Evolutionary conservation across 2,113 vertebrate species (phyloP).

Genomic region (Falcunculus frontatus): DNA sequence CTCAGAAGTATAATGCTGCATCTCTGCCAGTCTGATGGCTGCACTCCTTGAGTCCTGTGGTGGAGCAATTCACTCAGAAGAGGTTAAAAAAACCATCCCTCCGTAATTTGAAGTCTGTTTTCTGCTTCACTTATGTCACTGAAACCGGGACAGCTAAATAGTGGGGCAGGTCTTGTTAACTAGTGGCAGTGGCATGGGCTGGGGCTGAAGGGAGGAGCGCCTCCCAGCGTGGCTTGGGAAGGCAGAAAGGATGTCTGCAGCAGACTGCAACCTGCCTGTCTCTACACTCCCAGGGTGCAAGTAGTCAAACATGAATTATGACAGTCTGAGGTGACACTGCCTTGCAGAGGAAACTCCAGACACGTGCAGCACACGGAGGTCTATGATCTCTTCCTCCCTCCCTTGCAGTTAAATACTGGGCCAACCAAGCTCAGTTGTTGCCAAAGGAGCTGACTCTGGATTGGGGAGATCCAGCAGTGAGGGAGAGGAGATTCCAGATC

Average conservation of each 20-base stretch:
- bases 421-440: background rate
- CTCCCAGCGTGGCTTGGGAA: background rate
- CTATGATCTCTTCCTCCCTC: background rate
- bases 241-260: background rate
- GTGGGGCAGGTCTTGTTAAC: background rate
- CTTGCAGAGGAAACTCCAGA: background rate
- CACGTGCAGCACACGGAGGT: fast-evolving
- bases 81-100: background rate
- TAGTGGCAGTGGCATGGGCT: fast-evolving
- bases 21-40: background rate
- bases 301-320: background rate
- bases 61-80: background rate
- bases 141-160: background rate
- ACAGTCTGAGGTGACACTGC: background rate
- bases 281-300: background rate
- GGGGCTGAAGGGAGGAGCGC: background rate
- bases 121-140: background rate
- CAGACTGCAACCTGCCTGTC: background rate
- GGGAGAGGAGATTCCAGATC: background rate
- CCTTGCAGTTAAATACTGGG: too few species aligned
- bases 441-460: background rate
- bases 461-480: background rate
- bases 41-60: background rate
- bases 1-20: background rate
- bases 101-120: background rate